phyloP scores from a whole-genome alignment of 2,888 invertebrate species.

The Hyppa rectilinea region DNA sequence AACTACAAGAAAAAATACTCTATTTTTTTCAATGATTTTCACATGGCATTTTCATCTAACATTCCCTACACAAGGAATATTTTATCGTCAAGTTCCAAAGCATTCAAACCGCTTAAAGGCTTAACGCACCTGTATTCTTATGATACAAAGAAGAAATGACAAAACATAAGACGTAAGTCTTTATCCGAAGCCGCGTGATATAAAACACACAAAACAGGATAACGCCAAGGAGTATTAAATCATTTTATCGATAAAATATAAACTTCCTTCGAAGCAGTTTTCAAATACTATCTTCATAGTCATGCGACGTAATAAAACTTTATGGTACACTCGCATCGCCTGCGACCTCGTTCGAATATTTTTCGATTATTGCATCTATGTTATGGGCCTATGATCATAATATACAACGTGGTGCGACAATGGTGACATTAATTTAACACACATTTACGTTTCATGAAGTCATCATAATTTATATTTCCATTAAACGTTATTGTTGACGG shows the following conservation, averaged over 20 bases:
- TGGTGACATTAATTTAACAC: no score
- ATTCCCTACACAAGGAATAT: background rate
- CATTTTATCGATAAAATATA: constrained; percentile 66
- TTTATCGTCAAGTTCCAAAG: background rate
- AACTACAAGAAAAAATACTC: background rate
- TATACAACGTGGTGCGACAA: no score
- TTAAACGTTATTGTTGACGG: no score
- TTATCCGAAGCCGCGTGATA: constrained; percentile 6
- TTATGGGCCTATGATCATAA: constrained; percentile 23
- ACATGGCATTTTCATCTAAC: background rate
- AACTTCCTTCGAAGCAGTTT: constrained; percentile 58
- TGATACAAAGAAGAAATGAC: background rate
- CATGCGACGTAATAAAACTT: constrained; percentile 63
- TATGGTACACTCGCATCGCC: constrained; percentile 50
- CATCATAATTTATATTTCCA: no score
- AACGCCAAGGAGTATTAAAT: constrained; percentile 54
- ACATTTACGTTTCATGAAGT: no score
- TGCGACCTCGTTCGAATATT: constrained; percentile 39
- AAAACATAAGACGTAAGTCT: constrained; percentile 3
- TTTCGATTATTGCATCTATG: constrained; percentile 42
- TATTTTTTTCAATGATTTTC: background rate
- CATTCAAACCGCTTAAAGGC: background rate
- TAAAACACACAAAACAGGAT: constrained; percentile 23
- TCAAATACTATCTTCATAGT: constrained; percentile 67
- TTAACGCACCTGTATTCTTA: background rate